Base-by-base conservation (phyloP, 2,797 vertebrate genomes). In the Alca torda region DNA sequence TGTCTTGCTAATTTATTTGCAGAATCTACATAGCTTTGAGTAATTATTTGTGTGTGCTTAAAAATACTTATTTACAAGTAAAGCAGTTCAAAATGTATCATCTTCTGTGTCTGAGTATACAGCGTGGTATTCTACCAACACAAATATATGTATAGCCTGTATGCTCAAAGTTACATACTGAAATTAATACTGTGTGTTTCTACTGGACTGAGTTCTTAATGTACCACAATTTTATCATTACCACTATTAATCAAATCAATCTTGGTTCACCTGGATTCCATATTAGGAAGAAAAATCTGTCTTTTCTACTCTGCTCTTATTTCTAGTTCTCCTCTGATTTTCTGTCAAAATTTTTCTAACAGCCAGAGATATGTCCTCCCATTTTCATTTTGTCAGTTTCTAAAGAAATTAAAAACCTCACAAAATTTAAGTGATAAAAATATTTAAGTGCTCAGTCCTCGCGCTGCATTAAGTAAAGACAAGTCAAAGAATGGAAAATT, bases 141-240 rank as follows among this genome's bases (percentile, higher is more conserved):
- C 45, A 85, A 92, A 94, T 10, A 41, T 10, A 79, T 3, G 14
- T 16, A 75, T 1, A 87, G 79, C 11, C 63, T 56, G 41, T 26
- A 18, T 67, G 51, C 12, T 87, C 35, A 84, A 15, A 90, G 39
- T 53, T 50, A 23, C 39, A 60, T 10, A 41, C 24, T 23, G 46
- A 93, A 89, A 95, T 90, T 26, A 94, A 81, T 88, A 54, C 31
- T 45, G 41, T 20, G 46, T 75, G 57, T 68, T 96, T 95, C 93
- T 93, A 82, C 84, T 77, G 92, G 70, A 92, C n/a, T 89, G 92
- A 84, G 46, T 74, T 80, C 84, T 73, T 92, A 90, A 84, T 79
- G 60, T 35, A 79, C 15, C 51, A 79, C 86, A 90, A 59, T 93
- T 92, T 90, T 90, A 89, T 87, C 81, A 84, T 82, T 63, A 45